Conservation (phyloP, 1,140 invertebrate genomes). For the Cyclargus thomasi region DNA sequence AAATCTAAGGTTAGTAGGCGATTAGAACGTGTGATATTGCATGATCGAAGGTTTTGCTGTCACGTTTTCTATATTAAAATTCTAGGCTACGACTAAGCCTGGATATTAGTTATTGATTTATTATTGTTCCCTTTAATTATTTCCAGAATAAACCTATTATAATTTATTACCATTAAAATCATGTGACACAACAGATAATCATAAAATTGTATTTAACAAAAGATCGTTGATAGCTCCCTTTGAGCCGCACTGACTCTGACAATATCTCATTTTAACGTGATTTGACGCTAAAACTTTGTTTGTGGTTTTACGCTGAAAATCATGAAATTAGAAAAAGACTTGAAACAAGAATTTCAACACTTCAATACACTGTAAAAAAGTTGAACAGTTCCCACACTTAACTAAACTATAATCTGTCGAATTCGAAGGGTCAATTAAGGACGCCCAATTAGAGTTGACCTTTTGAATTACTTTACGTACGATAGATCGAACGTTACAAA, state of each 20-base stretch:
- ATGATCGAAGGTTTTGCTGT: conserved; percentile 9
- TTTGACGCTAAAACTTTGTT: too few species aligned
- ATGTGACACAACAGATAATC: too few species aligned
- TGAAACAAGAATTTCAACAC: too few species aligned
- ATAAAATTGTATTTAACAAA: too few species aligned
- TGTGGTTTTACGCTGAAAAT: too few species aligned
- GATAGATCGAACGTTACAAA: neutral
- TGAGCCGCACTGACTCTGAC: too few species aligned
- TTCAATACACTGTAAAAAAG: neutral
- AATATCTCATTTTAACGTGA: too few species aligned
- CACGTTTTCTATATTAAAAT: conserved; percentile 12
- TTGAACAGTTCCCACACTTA: neutral
- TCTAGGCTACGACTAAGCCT: neutral
- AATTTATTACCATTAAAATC: too few species aligned
- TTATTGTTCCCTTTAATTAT: neutral
- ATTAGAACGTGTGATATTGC: conserved; percentile 13
- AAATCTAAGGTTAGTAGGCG: neutral
- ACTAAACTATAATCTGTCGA: neutral
- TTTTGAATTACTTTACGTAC: neutral
- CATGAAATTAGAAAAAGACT: too few species aligned
- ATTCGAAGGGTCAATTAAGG: neutral
- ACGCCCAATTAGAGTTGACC: neutral
- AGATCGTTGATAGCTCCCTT: too few species aligned
- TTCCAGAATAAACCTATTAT: neutral
- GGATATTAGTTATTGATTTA: neutral